These are phyloP conservation scores for Conopomorpha cramerella DNA, from an alignment of 1,140 invertebrate species.

Conservation along the genomic window DNA sequence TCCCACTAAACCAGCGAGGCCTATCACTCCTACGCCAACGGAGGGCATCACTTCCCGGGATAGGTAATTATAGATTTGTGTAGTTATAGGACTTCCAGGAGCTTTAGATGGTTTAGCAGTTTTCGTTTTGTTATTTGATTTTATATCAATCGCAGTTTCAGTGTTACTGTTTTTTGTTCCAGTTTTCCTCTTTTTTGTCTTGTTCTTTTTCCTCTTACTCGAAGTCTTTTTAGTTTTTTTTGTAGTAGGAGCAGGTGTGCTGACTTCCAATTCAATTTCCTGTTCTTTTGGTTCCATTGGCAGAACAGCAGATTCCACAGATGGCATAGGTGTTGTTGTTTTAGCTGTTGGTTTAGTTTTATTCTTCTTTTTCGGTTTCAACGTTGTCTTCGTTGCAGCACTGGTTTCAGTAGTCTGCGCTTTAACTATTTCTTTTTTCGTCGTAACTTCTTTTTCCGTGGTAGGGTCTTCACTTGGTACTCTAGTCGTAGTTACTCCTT, in stretches of 20 bases:
- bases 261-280: constrained; percentile 60
- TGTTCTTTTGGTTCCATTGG: constrained; percentile 62
- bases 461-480: constrained; percentile 15
- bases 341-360: constrained; percentile 29
- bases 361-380: constrained; percentile 40
- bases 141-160: constrained; percentile 56
- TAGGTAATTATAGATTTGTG: constrained; percentile 78
- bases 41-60: constrained; percentile 79
- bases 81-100: constrained; percentile 62
- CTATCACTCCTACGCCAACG: constrained; percentile 75
- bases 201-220: constrained; percentile 48
- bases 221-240: constrained; percentile 54
- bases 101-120: constrained; percentile 32
- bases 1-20: constrained; percentile 71
- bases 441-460: constrained; percentile 19
- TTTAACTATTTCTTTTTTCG: constrained; percentile 20
- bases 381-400: constrained; percentile 26
- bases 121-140: constrained; percentile 52
- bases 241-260: constrained; percentile 47
- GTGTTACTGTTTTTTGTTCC: constrained; percentile 53
- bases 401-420: too few relatives aligned
- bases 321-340: constrained; percentile 16
- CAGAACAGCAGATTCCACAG: constrained; percentile 27
- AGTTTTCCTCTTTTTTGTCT: constrained; percentile 50
- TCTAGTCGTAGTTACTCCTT: constrained; percentile 24